phyloP scores from a whole-genome alignment of 2,113 vertebrate genomes.

The Laticauda laticaudata region DNA sequence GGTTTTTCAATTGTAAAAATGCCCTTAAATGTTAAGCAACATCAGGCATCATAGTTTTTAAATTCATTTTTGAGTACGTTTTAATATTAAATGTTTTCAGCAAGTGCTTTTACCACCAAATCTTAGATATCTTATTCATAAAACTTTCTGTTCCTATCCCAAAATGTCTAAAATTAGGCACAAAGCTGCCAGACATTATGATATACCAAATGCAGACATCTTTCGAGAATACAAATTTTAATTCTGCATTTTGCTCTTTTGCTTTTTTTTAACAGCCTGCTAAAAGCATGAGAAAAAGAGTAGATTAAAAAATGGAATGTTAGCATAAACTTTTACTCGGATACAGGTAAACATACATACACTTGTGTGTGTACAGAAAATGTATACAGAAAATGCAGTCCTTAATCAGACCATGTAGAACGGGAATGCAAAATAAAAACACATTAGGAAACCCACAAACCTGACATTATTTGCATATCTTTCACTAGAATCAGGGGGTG shows the following conservation, averaged over 20 bases:
- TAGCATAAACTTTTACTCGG: background rate
- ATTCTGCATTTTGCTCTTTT: background rate
- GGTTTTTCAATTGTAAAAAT: background rate
- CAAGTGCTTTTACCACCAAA: background rate
- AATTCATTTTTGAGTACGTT: background rate
- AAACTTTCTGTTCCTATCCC: background rate
- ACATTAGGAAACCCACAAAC: background rate
- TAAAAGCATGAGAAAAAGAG: background rate
- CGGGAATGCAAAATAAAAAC: slow-evolving; percentile 8
- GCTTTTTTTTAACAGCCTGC: background rate
- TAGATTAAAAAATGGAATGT: background rate
- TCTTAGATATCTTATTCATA: background rate
- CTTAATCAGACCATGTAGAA: background rate
- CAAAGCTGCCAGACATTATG: background rate
- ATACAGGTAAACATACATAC: background rate
- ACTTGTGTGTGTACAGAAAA: background rate
- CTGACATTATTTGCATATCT: background rate
- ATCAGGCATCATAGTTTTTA: background rate
- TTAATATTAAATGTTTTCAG: background rate
- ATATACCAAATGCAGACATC: background rate
- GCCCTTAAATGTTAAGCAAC: background rate
- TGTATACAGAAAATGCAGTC: background rate
- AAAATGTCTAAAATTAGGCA: background rate
- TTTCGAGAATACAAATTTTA: background rate
- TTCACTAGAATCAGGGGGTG: fast-evolving